Evolutionary conservation across 2,113 vertebrate genomes (phyloP).

Genomic region (Tricholaema leucomelas): DNA sequence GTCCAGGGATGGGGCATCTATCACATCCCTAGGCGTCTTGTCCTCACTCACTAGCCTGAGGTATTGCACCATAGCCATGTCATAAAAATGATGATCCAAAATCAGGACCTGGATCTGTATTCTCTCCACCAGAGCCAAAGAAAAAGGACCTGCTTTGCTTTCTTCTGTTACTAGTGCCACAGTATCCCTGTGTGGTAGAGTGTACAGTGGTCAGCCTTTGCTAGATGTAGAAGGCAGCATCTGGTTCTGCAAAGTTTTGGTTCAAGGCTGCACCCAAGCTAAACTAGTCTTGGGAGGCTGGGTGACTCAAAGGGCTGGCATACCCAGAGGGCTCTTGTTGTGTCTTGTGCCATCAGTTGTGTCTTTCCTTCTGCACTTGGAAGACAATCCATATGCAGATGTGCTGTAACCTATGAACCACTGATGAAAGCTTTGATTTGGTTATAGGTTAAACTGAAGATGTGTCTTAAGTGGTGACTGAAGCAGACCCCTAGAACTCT

Average conservation of each 20-base stretch:
- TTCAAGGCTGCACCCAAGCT: not conserved
- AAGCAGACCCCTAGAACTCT: not conserved
- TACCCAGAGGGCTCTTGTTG: not conserved
- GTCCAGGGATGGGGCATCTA: no score
- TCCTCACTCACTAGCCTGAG: not conserved
- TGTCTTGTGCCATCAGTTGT: not conserved
- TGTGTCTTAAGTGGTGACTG: not conserved
- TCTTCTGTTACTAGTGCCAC: no score
- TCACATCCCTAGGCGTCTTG: no score
- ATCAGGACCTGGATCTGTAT: not conserved
- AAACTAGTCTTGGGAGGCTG: no score
- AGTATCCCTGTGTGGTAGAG: accelerated
- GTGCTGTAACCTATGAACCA: not conserved
- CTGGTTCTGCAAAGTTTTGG: not conserved
- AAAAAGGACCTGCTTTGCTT: no score
- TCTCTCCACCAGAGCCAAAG: not conserved
- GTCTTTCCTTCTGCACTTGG: not conserved
- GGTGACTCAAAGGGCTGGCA: accelerated
- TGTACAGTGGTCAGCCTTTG: not conserved
- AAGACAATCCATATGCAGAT: no score
- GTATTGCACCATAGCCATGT: accelerated
- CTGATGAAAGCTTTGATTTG: not conserved
- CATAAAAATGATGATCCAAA: not conserved
- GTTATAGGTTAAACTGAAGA: not conserved
- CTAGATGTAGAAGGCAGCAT: accelerated